Percentiles rank a stretch among this genome's conserved stretches.
phyloP scores from a whole-genome alignment of 2,888 invertebrate species.

The Drosophila formosana region DNA sequence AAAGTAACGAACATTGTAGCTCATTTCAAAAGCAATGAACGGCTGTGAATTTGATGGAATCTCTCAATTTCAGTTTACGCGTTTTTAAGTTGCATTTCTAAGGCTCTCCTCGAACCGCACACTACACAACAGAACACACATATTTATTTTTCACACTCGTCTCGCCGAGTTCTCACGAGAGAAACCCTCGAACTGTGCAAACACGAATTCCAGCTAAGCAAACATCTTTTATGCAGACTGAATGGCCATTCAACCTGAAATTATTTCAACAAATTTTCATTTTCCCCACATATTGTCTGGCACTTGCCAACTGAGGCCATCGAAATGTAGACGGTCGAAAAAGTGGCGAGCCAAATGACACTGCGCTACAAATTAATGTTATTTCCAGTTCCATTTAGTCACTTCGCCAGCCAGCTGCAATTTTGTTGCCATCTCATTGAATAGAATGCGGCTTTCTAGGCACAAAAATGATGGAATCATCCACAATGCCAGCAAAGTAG shows the following conservation, averaged over 20 bases:
- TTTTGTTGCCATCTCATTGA: constrained; percentile 20
- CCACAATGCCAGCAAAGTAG: constrained; percentile 18
- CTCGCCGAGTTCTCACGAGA: constrained; percentile 2
- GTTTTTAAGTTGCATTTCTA: constrained; percentile 52
- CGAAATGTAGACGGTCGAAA: constrained; percentile 20
- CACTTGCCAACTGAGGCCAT: constrained; percentile 54
- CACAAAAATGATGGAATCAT: constrained; percentile 38
- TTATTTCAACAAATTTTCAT: constrained; percentile 66
- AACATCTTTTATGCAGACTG: constrained; percentile 67
- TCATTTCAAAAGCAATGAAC: constrained; percentile 84
- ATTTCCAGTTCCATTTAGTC: constrained; percentile 37
- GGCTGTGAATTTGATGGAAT: constrained; percentile 84
- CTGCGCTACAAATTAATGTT: constrained; percentile 60
- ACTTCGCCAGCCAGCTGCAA: constrained; percentile 21
- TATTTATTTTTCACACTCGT: constrained; percentile 33
- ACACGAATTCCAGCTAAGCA: constrained; percentile 57
- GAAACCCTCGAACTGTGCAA: constrained; percentile 50
- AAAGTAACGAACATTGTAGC: constrained; percentile 81
- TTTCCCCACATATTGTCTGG: constrained; percentile 47
- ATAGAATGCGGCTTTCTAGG: constrained; percentile 22
- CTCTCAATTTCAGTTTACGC: constrained; percentile 65
- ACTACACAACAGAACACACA: constrained; percentile 18
- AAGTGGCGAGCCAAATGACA: constrained; percentile 22
- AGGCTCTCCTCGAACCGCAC: constrained; percentile 22
- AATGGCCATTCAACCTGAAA: constrained; percentile 68